Evolutionary conservation across 2,797 vertebrate species (phyloP), one percentile per base, ranked within the genome.

Genomic region (Sebastes elongatus): DNA sequence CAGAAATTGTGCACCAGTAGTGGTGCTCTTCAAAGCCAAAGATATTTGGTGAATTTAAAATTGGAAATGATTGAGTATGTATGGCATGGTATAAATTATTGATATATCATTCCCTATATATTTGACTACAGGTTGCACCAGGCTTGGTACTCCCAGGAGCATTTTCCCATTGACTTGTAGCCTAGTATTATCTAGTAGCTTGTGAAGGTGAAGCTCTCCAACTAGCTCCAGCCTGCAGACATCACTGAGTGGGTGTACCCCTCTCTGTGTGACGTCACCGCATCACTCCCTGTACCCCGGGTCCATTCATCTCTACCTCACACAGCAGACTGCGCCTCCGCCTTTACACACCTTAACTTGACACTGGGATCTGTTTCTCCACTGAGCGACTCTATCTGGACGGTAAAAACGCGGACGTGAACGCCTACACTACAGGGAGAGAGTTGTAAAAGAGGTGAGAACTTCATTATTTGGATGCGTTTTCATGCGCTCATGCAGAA

Each of bases 231-330:
- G 46, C 32, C 30, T 56, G 10, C 7, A 5, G 2, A 46, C 8
- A 25, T n/a, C 38, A 42, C 10, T 7, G 16, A 27, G 59, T 49
- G 89, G 92, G 83, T 53, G 83, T 71, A 25, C 16, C 28, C 42
- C 0, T 13, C 6, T 1, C 0, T 1, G 2, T 1, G 80, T 92
- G 91, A 92, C 89, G 91, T 92, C 90, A 90, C 22, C 3, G 38
- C 75, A 28, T 11, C 38, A 0, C 7, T 59, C 33, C 7, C 35
- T 28, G 55, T 32, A 52, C 67, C 72, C 63, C 53, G 63, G 49
- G 61, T 74, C 64, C 76, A 71, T 30, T 80, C 82, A 83, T 68
- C 80, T 32, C 52, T 6, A 28, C 16, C 35, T 60, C 81, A 20
- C 75, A 70, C 20, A 46, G 35, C 3, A 23, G 4, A 65, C 72